Evolutionary conservation across 2,797 vertebrate genomes (phyloP), one percentile per base, ranked within the genome.

Genomic region (Microctenopoma lineatum): DNA sequence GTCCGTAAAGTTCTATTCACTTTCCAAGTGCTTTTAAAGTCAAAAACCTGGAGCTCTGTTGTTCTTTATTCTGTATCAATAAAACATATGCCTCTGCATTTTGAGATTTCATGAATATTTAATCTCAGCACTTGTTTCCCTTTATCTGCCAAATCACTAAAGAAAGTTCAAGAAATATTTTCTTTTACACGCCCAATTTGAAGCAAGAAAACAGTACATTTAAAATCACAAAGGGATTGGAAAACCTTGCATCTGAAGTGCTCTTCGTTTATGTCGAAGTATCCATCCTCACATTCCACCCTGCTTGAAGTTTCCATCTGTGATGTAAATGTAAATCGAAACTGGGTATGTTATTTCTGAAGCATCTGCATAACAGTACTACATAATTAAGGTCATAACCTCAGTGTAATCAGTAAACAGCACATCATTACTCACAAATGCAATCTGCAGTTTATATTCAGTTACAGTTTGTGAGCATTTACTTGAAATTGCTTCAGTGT

Each of bases 61-160:
- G 88, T 93, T 94, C 76, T 77, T 78, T 61, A 66, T 55, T 81
- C 77, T 66, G 81, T 79, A 92, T 94, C 92, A 94, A 94, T 94
- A 94, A 94, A 94, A 93, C 89, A 94, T 94, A 66, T 45, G 81
- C 83, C 75, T 78, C 48, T 34, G 64, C 81, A 48, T 86, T 83
- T 84, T 69, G 59, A 84, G 54, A 56, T 73, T 86, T 84, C 51
- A 29, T 94, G 87, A 94, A 94, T 94, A 92, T 93, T 94, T 94
- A 82, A 95, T 92, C 77, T 32, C 51, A 34, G 75, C 51, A 47
- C 87, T 90, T 88, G 83, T 91, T 91, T 91, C 77, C 84, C 87
- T 93, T 92, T 87, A 90, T 93, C 90, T 83, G 50, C 68, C 69
- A 60, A 67, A 79, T 86, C 75, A 77, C 73, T 65, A 39, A 86